Percentiles rank a stretch among this genome's conserved stretches.
Evolutionary conservation across 2,797 vertebrate species (phyloP).

Genomic region (Odontamblyopus lacepedii): DNA sequence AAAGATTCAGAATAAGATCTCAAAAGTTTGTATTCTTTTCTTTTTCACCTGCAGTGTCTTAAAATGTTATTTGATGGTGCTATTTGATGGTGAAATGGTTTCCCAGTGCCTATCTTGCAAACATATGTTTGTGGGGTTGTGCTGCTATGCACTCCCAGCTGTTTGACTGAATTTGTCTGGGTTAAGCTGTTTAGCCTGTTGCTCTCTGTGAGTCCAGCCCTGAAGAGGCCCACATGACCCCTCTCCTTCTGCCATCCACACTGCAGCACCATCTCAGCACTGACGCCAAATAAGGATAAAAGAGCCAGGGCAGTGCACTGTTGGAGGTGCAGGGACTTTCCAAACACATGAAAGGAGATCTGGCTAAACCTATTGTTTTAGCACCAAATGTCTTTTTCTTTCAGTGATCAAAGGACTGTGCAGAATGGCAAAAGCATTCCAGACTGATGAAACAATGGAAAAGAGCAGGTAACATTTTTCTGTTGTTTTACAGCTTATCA

Average conservation of each 20-base stretch:
- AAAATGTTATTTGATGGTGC: neutral
- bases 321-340: constrained; percentile 2
- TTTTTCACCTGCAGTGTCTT: too few relatives aligned
- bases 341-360: neutral
- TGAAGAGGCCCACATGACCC: constrained; percentile 27
- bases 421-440: constrained; percentile 6
- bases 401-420: constrained; percentile 1
- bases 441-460: neutral
- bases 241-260: constrained; percentile 27
- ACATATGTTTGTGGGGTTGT: constrained; percentile 44
- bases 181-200: constrained; percentile 59
- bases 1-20: too few relatives aligned
- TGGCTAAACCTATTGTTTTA: constrained; percentile 1
- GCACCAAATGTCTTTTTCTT: neutral
- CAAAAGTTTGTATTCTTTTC: too few relatives aligned
- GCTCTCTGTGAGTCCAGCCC: constrained; percentile 35
- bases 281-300: constrained; percentile 20
- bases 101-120: neutral
- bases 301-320: neutral
- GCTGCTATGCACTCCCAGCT: constrained; percentile 55
- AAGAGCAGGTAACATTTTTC: neutral
- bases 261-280: neutral
- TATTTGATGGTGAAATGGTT: neutral
- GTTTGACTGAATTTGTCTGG: constrained; percentile 57
- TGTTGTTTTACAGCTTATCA: neutral